Percentiles rank a stretch among this genome's conserved stretches.
These are phyloP conservation scores for Dolichotis patagonum DNA, from an alignment of 2,113 vertebrate species.

Conservation along the genomic window DNA sequence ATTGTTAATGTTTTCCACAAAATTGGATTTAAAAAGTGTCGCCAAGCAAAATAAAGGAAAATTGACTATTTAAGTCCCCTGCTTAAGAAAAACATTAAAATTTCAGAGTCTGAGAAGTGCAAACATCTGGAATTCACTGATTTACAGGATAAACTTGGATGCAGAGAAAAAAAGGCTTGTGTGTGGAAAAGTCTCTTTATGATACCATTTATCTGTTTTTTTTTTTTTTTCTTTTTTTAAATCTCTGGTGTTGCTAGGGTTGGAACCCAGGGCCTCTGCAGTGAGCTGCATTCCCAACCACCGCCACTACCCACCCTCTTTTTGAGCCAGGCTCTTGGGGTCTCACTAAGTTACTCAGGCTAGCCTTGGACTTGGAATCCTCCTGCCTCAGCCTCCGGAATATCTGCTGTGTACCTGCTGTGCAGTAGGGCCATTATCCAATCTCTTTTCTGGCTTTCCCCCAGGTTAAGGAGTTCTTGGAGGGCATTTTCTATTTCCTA, in stretches of 20 bases:
- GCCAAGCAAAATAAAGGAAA: not conserved
- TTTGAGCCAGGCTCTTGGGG: not conserved
- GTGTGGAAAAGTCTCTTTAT: not conserved
- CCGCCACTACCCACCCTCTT: not conserved
- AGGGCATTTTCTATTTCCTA: conserved; percentile 4
- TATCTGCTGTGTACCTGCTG: not conserved
- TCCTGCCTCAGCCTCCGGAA: not conserved
- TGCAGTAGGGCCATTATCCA: not conserved
- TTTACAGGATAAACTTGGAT: not conserved
- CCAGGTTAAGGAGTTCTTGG: not conserved
- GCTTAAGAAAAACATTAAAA: not conserved
- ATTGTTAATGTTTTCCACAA: not conserved
- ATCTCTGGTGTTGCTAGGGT: not conserved
- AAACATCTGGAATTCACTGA: conserved; percentile 1
- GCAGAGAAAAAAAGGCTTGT: not conserved
- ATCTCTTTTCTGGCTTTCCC: not conserved
- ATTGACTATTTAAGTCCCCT: not conserved
- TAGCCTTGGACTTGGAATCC: not conserved
- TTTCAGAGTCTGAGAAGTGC: not conserved
- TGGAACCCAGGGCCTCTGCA: not conserved
- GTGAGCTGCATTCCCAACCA: not conserved
- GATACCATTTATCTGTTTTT: not conserved
- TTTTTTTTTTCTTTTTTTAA: not conserved
- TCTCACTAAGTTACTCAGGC: not conserved
- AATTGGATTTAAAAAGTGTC: not conserved